These are phyloP conservation scores for Sturnus vulgaris DNA, from an alignment of 2,113 vertebrate species.

Conservation along the genomic window DNA sequence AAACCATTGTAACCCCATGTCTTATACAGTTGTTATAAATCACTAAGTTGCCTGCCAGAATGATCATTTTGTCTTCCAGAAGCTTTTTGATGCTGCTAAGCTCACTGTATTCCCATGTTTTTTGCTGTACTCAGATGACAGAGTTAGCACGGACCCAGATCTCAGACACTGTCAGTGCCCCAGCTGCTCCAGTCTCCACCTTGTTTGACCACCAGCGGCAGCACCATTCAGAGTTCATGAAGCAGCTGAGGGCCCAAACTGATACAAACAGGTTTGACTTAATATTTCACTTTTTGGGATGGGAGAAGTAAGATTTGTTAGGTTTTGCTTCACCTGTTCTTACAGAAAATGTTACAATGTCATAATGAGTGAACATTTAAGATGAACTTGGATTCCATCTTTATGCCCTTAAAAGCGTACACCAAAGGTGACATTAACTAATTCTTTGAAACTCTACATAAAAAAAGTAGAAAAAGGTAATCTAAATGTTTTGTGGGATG, in stretches of 20 bases:
- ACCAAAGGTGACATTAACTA: background rate
- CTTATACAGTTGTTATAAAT: background rate
- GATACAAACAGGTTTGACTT: slow-evolving; percentile 77
- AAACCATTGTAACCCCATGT: background rate
- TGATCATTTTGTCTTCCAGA: background rate
- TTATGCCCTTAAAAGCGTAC: background rate
- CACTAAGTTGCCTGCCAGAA: background rate
- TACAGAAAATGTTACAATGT: background rate
- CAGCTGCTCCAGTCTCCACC: slow-evolving; percentile 56
- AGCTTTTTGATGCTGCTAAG: background rate
- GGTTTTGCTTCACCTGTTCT: background rate
- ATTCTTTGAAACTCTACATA: background rate
- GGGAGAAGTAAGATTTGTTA: background rate
- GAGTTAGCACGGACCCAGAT: slow-evolving; percentile 79
- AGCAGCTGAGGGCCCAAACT: slow-evolving; percentile 63
- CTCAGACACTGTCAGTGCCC: slow-evolving; percentile 58
- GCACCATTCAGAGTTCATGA: slow-evolving; percentile 63
- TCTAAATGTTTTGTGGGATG: background rate
- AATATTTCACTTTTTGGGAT: background rate
- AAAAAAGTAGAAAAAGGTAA: background rate
- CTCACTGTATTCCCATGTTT: background rate
- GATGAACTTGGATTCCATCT: background rate
- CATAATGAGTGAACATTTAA: background rate
- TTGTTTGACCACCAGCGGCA: slow-evolving; percentile 73
- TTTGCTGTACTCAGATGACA: slow-evolving; percentile 76